Evolutionary conservation across 2,797 vertebrate genomes (phyloP).

Genomic region (Cirrhinus molitorella): DNA sequence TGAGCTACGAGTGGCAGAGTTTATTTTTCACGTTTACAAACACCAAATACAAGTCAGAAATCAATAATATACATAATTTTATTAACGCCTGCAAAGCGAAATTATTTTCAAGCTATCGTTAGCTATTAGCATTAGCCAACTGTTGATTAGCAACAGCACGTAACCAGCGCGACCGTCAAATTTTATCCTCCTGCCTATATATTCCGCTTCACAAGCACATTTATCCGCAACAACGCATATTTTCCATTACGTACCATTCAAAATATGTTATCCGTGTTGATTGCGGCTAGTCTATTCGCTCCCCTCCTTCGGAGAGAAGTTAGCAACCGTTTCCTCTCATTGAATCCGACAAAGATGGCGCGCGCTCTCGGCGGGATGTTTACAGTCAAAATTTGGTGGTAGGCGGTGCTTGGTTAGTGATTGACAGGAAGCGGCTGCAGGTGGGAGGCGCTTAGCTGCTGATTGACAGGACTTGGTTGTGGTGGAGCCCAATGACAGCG

Average conservation of each 20-base stretch:
- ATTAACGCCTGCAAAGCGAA: too few species aligned
- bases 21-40: not conserved
- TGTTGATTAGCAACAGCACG: constrained; percentile 38
- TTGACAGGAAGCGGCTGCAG: not conserved
- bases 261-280: constrained; percentile 54
- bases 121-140: constrained; percentile 50
- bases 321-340: constrained; percentile 80
- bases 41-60: too few species aligned
- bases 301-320: constrained; percentile 61
- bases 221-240: constrained; percentile 20
- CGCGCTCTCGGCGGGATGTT: constrained; percentile 93
- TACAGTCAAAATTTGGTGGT: constrained; percentile 81
- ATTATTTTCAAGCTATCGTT: constrained; percentile 9
- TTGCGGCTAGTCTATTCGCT: constrained; percentile 74
- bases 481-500: constrained; percentile 26
- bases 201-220: not conserved
- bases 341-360: constrained; percentile 98
- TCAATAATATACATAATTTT: accelerated
- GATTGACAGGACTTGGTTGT: constrained; percentile 48
- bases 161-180: constrained; percentile 13
- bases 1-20: accelerated
- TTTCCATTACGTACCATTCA: constrained; percentile 73
- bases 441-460: constrained; percentile 69
- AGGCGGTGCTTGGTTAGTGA: constrained; percentile 67
- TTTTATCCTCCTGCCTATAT: not conserved